Evolutionary conservation across 1,140 invertebrate species (phyloP).

Genomic region (Ctenoplectra terminalis): DNA sequence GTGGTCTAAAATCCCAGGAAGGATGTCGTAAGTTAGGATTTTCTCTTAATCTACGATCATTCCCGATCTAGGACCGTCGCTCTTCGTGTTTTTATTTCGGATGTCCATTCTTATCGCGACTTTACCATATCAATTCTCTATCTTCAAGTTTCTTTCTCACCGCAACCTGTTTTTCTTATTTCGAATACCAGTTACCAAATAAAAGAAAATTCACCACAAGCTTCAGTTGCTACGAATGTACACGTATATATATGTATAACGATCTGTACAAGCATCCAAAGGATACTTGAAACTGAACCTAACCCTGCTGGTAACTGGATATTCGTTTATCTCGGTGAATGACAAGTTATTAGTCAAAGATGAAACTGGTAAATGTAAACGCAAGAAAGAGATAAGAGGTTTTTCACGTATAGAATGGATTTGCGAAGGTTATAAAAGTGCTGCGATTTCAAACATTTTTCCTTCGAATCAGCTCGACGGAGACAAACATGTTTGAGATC

Average conservation of each 20-base stretch:
- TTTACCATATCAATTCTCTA: background rate
- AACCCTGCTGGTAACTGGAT: background rate
- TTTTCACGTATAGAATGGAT: no score
- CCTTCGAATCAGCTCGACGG: no score
- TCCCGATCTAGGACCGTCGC: background rate
- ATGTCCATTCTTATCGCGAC: background rate
- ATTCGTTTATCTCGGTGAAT: background rate
- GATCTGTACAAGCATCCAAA: no score
- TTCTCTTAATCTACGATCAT: conserved; percentile 13
- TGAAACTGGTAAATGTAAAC: background rate
- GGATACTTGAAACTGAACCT: background rate
- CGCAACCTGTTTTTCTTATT: background rate
- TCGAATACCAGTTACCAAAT: background rate
- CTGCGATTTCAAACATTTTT: no score
- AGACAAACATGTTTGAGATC: no score
- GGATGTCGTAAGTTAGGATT: conserved; percentile 1
- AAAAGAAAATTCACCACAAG: background rate
- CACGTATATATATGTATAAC: background rate
- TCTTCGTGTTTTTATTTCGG: background rate
- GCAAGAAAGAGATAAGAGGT: no score
- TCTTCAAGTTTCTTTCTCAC: background rate
- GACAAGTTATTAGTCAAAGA: background rate
- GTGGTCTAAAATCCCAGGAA: background rate
- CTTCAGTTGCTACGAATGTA: background rate
- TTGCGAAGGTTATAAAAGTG: no score